These are phyloP conservation scores for Vannuccia rotundouncinata DNA, from an alignment of 2,888 invertebrate species.

Conservation along the genomic window DNA sequence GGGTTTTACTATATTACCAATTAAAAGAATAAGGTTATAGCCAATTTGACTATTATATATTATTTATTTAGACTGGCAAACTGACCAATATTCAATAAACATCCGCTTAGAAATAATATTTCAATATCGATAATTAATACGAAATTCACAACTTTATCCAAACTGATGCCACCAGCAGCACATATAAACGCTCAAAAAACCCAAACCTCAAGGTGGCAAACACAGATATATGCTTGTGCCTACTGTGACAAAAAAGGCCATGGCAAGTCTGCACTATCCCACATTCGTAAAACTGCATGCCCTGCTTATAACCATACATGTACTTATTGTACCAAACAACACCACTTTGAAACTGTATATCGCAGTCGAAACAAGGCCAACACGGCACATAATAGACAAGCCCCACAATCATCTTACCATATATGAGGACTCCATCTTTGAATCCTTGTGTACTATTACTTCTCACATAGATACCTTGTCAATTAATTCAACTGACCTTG, in stretches of 20 bases:
- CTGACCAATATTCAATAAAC: too few relatives aligned
- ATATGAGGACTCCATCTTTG: background rate
- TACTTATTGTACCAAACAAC: background rate
- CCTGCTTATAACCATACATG: background rate
- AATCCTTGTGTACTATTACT: background rate
- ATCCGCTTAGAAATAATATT: too few relatives aligned
- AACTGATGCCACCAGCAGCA: background rate
- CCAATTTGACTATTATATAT: too few relatives aligned
- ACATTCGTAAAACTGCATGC: background rate
- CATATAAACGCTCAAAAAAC: background rate
- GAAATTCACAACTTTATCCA: too few relatives aligned
- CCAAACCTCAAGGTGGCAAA: background rate
- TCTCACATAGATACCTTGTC: background rate
- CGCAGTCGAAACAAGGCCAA: constrained; percentile 2
- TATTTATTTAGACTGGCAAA: too few relatives aligned
- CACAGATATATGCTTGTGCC: background rate
- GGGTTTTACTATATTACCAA: too few relatives aligned
- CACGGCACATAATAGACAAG: background rate
- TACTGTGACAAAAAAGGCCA: background rate
- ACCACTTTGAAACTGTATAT: constrained; percentile 16
- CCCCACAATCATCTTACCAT: background rate
- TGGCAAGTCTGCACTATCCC: background rate
- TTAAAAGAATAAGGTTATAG: too few relatives aligned
- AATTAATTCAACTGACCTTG: constrained; percentile 5
- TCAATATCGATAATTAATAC: too few relatives aligned